These are phyloP conservation scores for Mesocentrotus franciscanus DNA, from an alignment of 53 echinoderm and acorn worm genomes.

Conservation along the genomic window DNA sequence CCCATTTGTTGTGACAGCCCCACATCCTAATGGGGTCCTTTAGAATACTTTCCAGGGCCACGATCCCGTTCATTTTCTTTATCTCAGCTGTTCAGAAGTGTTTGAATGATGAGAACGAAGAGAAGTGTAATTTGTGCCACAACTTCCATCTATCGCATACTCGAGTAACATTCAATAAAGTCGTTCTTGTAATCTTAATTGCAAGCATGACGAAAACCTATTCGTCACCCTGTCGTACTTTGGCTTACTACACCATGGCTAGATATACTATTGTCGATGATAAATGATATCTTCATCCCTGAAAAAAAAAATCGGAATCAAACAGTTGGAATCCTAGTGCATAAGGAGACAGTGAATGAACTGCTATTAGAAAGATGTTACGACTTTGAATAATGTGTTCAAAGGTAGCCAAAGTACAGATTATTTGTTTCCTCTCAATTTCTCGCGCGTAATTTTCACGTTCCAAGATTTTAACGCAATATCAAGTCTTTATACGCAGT, in stretches of 20 bases:
- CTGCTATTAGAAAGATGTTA: no score
- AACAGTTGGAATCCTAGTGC: not conserved
- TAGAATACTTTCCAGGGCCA: conserved; percentile 43
- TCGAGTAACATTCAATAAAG: not conserved
- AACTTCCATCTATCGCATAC: not conserved
- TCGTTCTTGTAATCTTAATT: not conserved
- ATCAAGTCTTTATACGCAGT: no score
- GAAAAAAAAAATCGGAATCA: not conserved
- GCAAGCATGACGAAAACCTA: conserved; percentile 21
- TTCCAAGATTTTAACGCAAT: no score
- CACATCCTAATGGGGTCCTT: conserved; percentile 54
- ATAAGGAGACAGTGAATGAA: no score
- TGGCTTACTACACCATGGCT: not conserved
- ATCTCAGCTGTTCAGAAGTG: conserved; percentile 57
- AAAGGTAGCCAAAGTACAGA: no score
- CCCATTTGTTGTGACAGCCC: conserved; percentile 63
- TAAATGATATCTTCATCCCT: not conserved
- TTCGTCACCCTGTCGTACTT: not conserved
- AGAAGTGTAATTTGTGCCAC: conserved; percentile 16
- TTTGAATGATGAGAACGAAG: conserved; percentile 26
- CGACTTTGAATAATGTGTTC: no score
- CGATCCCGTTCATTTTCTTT: conserved; percentile 5
- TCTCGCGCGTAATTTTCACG: no score
- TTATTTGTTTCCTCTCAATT: no score
- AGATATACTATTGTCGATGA: not conserved